A percentile compares a stretch with the other conserved stretches of the same genome.
Evolutionary conservation across 2,113 vertebrate genomes (phyloP).

Genomic region (Aldabrachelys gigantea): DNA sequence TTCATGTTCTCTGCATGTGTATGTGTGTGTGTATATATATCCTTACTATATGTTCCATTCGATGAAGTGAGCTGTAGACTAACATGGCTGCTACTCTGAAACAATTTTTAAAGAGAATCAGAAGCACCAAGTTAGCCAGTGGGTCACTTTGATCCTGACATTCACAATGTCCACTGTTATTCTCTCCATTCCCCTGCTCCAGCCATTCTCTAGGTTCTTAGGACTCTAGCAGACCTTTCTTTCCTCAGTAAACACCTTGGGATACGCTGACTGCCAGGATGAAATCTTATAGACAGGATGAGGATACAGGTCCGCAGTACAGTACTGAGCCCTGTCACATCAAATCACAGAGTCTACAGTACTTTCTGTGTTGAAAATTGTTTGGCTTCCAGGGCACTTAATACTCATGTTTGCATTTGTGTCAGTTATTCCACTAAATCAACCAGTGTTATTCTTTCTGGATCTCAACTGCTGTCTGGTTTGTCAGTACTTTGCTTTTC

Average conservation of each 20-base stretch:
- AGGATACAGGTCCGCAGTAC: background rate
- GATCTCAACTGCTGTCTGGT: rapidly evolving
- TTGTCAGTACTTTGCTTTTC: background rate
- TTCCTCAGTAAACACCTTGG: background rate
- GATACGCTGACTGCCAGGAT: background rate
- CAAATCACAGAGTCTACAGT: background rate
- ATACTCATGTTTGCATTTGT: background rate
- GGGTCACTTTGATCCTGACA: rapidly evolving
- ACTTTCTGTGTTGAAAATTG: background rate
- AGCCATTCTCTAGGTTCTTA: background rate
- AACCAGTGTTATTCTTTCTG: background rate
- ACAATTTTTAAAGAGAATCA: background rate
- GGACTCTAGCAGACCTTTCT: background rate
- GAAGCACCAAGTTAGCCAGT: background rate
- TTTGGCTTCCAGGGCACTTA: background rate
- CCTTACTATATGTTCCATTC: no score
- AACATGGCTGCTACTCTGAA: no score
- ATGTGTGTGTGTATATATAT: no score
- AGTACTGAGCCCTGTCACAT: background rate
- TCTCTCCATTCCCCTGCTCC: background rate
- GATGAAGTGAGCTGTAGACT: no score
- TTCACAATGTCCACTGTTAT: background rate
- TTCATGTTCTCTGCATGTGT: no score
- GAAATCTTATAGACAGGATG: background rate
- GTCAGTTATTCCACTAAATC: background rate